These are phyloP conservation scores for Atrichornis clamosus DNA, from an alignment of 2,113 vertebrate species.

Conservation along the genomic window DNA sequence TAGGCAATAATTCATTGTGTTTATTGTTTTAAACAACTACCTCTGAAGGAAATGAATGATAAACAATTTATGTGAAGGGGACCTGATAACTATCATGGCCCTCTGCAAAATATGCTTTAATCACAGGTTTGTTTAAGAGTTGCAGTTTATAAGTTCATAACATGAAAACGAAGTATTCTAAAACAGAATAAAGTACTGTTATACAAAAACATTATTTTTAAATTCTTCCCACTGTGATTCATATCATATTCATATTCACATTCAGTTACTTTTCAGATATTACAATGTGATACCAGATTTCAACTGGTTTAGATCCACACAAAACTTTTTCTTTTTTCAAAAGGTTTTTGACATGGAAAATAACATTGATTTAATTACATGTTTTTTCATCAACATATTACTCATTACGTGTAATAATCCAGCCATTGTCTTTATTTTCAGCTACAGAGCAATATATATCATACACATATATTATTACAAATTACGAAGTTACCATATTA, in stretches of 20 bases:
- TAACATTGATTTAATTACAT: not conserved
- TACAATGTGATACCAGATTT: not conserved
- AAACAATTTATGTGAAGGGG: slow-evolving; percentile 10
- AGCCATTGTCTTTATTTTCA: not conserved
- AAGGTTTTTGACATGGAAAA: not conserved
- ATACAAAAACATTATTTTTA: not conserved
- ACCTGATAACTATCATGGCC: not conserved
- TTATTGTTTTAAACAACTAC: slow-evolving; percentile 4
- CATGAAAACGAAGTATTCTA: not conserved
- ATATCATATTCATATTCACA: not conserved
- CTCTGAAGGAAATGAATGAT: slow-evolving; percentile 21
- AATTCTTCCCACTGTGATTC: not conserved
- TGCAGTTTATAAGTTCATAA: not conserved
- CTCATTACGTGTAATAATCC: not conserved
- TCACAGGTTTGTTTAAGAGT: not conserved
- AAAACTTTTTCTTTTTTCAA: not conserved
- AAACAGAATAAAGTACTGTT: not conserved
- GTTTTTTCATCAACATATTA: not conserved
- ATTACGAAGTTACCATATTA: not conserved
- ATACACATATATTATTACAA: not conserved
- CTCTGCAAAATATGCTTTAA: slow-evolving; percentile 18
- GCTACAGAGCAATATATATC: not conserved
- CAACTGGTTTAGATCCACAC: not conserved
- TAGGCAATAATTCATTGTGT: slow-evolving; percentile 5
- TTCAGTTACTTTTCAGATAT: not conserved